Base-by-base conservation (phyloP, 2,797 vertebrate species). In the Cryptoblepharus egeriae region DNA sequence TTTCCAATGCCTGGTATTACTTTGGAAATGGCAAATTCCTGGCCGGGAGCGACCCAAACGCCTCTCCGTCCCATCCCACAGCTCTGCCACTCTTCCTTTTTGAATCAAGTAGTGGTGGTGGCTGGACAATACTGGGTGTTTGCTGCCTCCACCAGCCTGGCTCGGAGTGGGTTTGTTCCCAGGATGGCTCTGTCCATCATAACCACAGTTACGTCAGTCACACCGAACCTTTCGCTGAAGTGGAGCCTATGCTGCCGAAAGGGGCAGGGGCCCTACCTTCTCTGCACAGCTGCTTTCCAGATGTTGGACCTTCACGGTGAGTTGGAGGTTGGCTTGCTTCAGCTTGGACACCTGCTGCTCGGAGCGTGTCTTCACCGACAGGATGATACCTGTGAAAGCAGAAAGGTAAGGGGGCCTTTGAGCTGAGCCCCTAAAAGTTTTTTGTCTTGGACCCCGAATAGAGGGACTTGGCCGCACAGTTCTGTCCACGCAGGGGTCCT, bases 361-460 rank as follows among this genome's bases (percentile, higher is more conserved):
- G 0, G 97, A 97, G 5, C 96, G 96, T 2, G 95, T 98, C 95
- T 99, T 98, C 63, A 99, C 96, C 0, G 98, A 98, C 78, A 99
- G 80, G 77, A 99, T 94, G 26, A 99, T 97, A 26, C 98, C 98
- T 99, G 92, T 12, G 90, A 84, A 11, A 35, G 7, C 11, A 58
- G 39, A 7, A 4, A 6, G 9, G 77, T 39, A 71, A 16, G 11
- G 35, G 77, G 12, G 58, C 73, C 1, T 28, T 1, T 77, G 63
- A 32, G 35, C 75, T 77, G 82, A 65, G 20, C 77, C 75, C 64
- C 2, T 79, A 18, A 13, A 55, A 55, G 52, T 42, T 42, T 42
- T 49, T 2, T 16, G 49, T 52, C 49, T 52, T 52, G 49, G 49
- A 52, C 49, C 49, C 18, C 20, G 24, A 58, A 58, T 24, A 24